A percentile compares a stretch with the other conserved stretches of the same genome.
Conservation (phyloP, 1,140 invertebrate genomes). For the Plutomurus gul region DNA sequence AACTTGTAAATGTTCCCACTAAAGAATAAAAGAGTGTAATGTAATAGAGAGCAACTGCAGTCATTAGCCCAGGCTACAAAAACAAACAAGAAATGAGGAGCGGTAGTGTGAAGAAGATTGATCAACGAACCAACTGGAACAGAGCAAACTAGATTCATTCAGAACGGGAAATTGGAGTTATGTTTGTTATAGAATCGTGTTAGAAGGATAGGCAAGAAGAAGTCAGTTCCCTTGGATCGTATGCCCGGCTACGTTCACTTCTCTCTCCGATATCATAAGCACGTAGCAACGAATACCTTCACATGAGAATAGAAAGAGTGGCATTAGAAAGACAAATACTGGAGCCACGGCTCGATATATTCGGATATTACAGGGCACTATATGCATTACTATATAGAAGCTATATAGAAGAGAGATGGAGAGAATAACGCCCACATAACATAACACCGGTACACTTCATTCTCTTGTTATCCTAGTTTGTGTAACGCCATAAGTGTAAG, state of each 20-base stretch:
- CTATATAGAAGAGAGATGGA: neutral
- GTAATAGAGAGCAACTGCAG: conserved; percentile 18
- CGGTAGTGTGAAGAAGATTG: neutral
- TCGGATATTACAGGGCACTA: too few relatives aligned
- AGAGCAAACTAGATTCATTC: conserved; percentile 9
- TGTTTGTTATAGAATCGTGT: neutral
- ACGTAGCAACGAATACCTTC: too few relatives aligned
- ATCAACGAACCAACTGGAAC: neutral
- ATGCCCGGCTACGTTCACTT: too few relatives aligned
- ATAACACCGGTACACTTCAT: conserved; percentile 10
- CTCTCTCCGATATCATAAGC: too few relatives aligned
- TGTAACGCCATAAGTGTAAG: conserved; percentile 21
- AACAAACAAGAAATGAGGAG: conserved; percentile 20
- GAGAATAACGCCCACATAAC: neutral
- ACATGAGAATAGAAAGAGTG: too few relatives aligned
- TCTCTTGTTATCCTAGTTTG: conserved; percentile 24
- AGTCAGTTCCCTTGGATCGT: too few relatives aligned
- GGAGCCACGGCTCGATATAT: too few relatives aligned
- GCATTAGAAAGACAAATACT: too few relatives aligned
- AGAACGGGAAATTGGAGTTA: neutral
- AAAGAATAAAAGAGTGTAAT: conserved; percentile 19
- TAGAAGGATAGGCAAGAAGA: too few relatives aligned
- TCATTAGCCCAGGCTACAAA: conserved; percentile 13
- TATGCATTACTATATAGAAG: neutral
- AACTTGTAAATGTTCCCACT: neutral